These are phyloP conservation scores for Trichogramma dendrolimi DNA, from an alignment of 2,888 invertebrate species.

Conservation along the genomic window DNA sequence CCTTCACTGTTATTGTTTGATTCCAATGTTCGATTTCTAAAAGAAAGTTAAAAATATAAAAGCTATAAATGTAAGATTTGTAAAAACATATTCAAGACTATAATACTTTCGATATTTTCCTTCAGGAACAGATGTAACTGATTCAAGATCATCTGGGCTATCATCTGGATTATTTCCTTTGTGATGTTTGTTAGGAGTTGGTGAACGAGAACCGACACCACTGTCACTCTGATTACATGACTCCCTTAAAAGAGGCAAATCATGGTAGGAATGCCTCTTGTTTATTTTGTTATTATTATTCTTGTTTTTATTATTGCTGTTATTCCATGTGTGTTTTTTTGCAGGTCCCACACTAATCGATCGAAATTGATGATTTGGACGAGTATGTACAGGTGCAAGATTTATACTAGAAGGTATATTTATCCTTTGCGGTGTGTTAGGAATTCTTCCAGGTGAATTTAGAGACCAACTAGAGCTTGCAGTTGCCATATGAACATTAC, in stretches of 20 bases:
- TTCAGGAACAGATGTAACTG: slow-evolving; percentile 41
- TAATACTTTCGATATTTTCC: slow-evolving; percentile 40
- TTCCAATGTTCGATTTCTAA: slow-evolving; percentile 21
- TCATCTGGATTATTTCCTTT: slow-evolving; percentile 44
- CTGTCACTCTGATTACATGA: slow-evolving; percentile 44
- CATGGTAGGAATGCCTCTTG: slow-evolving; percentile 36
- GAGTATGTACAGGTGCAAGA: slow-evolving; percentile 34
- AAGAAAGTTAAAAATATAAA: neutral
- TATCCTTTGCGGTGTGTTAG: slow-evolving; percentile 34
- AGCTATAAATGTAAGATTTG: neutral
- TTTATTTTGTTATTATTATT: slow-evolving; percentile 35
- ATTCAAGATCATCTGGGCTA: slow-evolving; percentile 48
- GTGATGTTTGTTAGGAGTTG: slow-evolving; percentile 46
- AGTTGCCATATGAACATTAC: slow-evolving; percentile 36
- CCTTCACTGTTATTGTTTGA: slow-evolving; percentile 32
- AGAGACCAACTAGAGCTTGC: slow-evolving; percentile 40
- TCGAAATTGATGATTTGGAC: slow-evolving; percentile 32
- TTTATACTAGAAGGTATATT: slow-evolving; percentile 29
- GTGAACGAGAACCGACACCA: slow-evolving; percentile 49
- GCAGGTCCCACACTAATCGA: slow-evolving; percentile 34
- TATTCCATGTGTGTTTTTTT: slow-evolving; percentile 41
- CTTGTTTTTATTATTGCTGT: slow-evolving; percentile 36
- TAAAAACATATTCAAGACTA: slow-evolving; percentile 6
- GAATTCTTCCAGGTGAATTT: slow-evolving; percentile 29
- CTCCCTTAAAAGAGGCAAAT: slow-evolving; percentile 37